These are phyloP conservation scores for Megalops atlanticus DNA, from an alignment of 2,113 vertebrate species.

Conservation along the genomic window DNA sequence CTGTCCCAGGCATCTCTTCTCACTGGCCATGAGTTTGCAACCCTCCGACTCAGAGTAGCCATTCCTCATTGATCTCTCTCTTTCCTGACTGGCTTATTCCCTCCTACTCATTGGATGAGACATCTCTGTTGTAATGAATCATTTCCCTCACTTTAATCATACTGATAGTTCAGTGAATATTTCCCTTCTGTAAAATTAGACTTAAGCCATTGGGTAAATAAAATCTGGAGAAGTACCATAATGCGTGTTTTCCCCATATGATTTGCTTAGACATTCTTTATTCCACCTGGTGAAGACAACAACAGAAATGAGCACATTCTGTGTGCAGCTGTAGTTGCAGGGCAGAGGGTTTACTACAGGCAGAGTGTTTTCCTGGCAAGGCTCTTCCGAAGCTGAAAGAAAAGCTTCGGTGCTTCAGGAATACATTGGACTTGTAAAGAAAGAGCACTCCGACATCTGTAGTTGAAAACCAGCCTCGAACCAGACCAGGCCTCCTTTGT, in stretches of 20 bases:
- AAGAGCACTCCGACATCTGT: background rate
- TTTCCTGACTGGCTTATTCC: constrained; percentile 2
- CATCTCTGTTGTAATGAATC: background rate
- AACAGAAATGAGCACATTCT: background rate
- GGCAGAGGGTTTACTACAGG: background rate
- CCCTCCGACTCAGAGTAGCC: background rate
- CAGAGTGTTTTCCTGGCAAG: background rate
- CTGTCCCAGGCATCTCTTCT: constrained; percentile 12
- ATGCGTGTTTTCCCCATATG: background rate
- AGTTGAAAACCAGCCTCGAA: background rate
- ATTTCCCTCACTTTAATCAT: background rate
- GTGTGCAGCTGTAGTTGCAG: background rate
- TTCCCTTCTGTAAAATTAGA: too few species aligned
- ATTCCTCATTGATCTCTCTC: background rate
- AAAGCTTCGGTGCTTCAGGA: background rate
- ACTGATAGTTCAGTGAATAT: background rate
- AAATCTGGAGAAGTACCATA: background rate
- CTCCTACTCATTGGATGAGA: background rate
- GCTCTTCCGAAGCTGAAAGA: background rate
- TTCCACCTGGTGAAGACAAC: background rate
- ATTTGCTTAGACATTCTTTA: background rate
- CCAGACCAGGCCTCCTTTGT: background rate
- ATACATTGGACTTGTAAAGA: background rate
- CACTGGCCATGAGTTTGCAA: constrained; percentile 12
- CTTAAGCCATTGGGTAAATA: background rate